Evolutionary conservation across 2,113 vertebrate species (phyloP), one percentile per base, ranked within the genome.

Genomic region (Melanocharis versteri): DNA sequence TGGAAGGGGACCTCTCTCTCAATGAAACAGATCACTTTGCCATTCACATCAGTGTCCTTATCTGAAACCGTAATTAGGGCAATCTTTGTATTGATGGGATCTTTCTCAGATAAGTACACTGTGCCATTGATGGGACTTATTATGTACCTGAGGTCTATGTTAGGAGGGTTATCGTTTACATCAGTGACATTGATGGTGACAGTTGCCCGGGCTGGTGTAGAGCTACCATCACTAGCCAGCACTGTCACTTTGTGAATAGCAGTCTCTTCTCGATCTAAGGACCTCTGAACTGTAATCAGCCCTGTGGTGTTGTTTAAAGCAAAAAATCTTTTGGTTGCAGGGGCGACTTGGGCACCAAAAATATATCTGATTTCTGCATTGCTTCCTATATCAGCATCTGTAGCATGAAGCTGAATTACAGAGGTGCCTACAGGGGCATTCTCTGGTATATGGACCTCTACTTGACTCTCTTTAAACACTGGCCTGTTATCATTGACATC

Each of bases 11-110:
- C 99, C 65, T 99, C 99, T 97, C 99, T 99, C 95, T 99, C 99
- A 93, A 99, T 99, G 93, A 99, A 99, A 97, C 99, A 99, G 96
- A 99, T 99, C 96, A 99, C 99, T 98, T 99, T 99, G 98, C 99
- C 99, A 37, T 99, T 99, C 95, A 99, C 99, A 95, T 99, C 99
- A 5, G 99, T 99, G 98, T 99, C 99, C 98, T 99, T 99, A 98
- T 99, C 99, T 57, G 99, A 99, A 96, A 99, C 99, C 0, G 99
- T 99, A 97, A 99, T 99, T 60, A 99, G 98, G 87, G 99, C 99
- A 77, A 99, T 99, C 98, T 99, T 99, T 87, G 99, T 99, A 97
- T 99, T 99, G 97, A 99, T 97, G 51, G 99, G 99, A 95, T 99
- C 99, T 96, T 99, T 99, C 98, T 99, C 99, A 33, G 99, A 99